A percentile compares a stretch with the other conserved stretches of the same genome.
Conservation (phyloP, 2,797 vertebrate genomes). For the Myotis vivesi region DNA sequence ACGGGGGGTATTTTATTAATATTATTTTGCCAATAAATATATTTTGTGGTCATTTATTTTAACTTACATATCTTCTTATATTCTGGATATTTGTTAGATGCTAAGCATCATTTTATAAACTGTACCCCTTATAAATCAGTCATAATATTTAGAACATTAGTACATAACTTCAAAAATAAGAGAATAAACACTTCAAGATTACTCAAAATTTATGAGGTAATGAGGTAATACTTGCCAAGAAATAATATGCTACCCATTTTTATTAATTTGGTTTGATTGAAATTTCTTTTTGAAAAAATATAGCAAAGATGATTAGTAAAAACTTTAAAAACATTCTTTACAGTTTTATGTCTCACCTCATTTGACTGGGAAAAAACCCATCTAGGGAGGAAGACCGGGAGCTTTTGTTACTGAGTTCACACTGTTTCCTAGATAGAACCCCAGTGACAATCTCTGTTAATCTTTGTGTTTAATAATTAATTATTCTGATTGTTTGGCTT, state of each 20-base stretch:
- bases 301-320: not conserved
- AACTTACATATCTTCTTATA: not conserved
- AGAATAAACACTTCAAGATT: not conserved
- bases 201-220: not conserved
- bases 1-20: not conserved
- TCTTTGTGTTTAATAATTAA: conserved; percentile 81
- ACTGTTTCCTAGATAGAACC: conserved; percentile 33
- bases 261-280: not conserved
- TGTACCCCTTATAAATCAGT: not conserved
- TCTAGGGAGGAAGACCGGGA: conserved; percentile 15
- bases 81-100: not conserved
- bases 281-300: not conserved
- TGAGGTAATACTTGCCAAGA: not conserved
- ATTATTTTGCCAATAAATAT: conserved; percentile 28
- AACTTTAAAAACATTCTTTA: not conserved
- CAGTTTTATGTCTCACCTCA: conserved; percentile 33
- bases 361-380: not conserved
- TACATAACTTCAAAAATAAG: not conserved
- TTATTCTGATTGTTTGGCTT: conserved; percentile 78
- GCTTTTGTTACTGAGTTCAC: conserved; percentile 54
- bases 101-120: not conserved
- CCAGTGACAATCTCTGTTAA: conserved; percentile 69
- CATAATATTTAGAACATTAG: not conserved
- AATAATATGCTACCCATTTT: not conserved
- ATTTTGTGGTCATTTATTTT: not conserved